Percentiles rank a stretch among this genome's conserved stretches.
phyloP scores from a whole-genome alignment of 1,140 invertebrate genomes.

The Myzus persicae region DNA sequence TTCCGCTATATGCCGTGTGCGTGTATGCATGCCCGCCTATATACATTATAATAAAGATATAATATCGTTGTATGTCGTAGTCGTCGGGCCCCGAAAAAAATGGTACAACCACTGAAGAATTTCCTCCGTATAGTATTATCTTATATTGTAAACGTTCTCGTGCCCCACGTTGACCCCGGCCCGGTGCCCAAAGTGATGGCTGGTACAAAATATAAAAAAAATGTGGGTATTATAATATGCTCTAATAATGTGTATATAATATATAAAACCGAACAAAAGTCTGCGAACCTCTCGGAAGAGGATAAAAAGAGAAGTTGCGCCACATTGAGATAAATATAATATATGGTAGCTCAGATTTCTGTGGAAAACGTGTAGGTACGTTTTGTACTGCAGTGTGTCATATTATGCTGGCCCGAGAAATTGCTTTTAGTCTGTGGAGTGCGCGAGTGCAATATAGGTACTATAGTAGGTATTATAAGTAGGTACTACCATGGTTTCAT shows the following conservation, averaged over 20 bases:
- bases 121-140: neutral
- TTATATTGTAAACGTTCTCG: neutral
- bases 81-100: neutral
- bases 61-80: neutral
- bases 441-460: too few species aligned
- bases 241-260: neutral
- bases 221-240: too few species aligned
- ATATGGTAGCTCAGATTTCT: neutral
- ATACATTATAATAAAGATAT: constrained; percentile 26
- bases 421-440: neutral
- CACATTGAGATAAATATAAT: neutral
- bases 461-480: neutral
- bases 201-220: neutral
- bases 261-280: too few species aligned
- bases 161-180: neutral
- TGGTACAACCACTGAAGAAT: constrained; percentile 2
- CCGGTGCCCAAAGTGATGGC: neutral
- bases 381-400: neutral
- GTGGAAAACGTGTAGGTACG: neutral
- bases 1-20: constrained; percentile 47
- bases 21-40: neutral
- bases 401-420: neutral
- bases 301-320: neutral
- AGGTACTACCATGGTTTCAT: neutral
- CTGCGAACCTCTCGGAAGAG: neutral